These are phyloP conservation scores for Oreonectes daqikongensis DNA, from an alignment of 2,797 vertebrate species.

Conservation along the genomic window DNA sequence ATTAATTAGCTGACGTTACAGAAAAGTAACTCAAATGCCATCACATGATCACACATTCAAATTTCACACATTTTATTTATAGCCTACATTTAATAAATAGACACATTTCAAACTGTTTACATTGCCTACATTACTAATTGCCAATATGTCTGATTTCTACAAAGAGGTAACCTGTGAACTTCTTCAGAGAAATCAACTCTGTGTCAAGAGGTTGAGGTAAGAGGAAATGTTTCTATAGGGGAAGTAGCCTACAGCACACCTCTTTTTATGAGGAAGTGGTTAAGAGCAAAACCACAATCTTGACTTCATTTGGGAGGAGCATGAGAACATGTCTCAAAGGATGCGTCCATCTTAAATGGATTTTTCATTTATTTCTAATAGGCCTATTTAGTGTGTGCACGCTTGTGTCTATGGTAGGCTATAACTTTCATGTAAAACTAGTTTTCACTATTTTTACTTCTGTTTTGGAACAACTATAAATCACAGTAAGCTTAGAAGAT, in stretches of 20 bases:
- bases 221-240: constrained; percentile 27
- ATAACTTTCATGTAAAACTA: not conserved
- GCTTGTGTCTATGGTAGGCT: not conserved
- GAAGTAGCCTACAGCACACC: constrained; percentile 25
- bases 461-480: not conserved
- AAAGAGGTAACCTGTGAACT: not conserved
- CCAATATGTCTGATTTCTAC: no score
- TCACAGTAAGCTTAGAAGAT: not conserved
- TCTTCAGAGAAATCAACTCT: constrained; percentile 6
- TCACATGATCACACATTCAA: no score
- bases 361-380: not conserved
- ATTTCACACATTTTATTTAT: no score
- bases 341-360: not conserved
- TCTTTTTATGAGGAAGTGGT: constrained; percentile 59
- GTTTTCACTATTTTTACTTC: not conserved
- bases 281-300: constrained; percentile 44
- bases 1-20: no score
- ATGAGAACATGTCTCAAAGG: constrained; percentile 3
- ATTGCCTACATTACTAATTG: no score
- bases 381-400: not conserved
- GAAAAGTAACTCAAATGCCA: no score
- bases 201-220: constrained; percentile 19
- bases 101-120: no score
- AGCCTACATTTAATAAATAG: no score
- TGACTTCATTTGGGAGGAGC: not conserved